These are phyloP conservation scores for Campylomormyrus tamandua DNA, from an alignment of 2,113 vertebrate genomes.

Conservation along the genomic window DNA sequence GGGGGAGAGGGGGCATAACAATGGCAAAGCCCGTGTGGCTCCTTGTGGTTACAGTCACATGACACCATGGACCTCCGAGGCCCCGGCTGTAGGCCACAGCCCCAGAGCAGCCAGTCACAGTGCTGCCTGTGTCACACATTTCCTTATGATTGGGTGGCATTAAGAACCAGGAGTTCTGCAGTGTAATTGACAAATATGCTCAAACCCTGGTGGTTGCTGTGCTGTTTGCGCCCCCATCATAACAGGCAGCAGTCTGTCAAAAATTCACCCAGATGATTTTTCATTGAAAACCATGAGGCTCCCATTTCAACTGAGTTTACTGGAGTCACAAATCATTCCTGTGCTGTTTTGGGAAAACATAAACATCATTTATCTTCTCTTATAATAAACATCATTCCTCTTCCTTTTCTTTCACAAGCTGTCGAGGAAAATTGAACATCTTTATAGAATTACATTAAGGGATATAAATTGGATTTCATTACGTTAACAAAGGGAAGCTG, in stretches of 20 bases:
- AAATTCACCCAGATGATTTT: neutral
- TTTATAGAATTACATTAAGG: neutral
- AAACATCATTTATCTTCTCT: neutral
- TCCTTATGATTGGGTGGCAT: neutral
- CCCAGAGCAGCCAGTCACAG: neutral
- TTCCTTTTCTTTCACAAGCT: neutral
- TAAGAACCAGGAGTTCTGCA: neutral
- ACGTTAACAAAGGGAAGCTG: neutral
- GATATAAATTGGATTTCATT: neutral
- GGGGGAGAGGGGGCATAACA: neutral
- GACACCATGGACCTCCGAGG: neutral
- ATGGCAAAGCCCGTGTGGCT: neutral
- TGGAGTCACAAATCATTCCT: neutral
- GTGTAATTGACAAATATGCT: neutral
- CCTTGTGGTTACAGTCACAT: neutral
- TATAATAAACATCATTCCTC: slow-evolving; percentile 1
- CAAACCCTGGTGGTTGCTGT: neutral
- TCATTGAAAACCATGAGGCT: neutral
- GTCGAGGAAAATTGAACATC: neutral
- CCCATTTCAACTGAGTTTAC: neutral
- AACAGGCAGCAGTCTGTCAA: neutral
- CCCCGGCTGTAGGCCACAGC: neutral
- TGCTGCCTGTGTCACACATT: neutral
- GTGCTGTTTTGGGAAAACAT: neutral
- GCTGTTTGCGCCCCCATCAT: neutral